These are phyloP conservation scores for Gymnodraco acuticeps DNA, from an alignment of 2,797 vertebrate genomes.

Conservation along the genomic window DNA sequence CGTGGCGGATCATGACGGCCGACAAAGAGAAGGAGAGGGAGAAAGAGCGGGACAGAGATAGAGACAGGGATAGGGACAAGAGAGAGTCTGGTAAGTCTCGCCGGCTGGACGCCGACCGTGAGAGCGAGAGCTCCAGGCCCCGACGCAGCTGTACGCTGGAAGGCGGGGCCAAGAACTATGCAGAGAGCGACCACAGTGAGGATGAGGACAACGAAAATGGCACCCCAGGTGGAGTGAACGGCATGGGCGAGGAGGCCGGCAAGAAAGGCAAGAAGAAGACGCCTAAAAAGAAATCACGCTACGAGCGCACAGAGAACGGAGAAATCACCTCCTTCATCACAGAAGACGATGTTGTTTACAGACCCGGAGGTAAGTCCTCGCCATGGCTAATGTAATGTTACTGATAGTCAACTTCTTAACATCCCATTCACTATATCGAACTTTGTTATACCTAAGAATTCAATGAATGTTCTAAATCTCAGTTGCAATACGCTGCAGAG, in stretches of 20 bases:
- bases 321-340: constrained; percentile 98
- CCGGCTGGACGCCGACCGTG: constrained; percentile 89
- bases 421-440: background rate
- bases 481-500: constrained; percentile 29
- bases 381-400: background rate
- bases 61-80: constrained; percentile 95
- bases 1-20: constrained; percentile 99
- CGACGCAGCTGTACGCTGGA: constrained; percentile 97
- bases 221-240: constrained; percentile 87
- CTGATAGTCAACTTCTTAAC: background rate
- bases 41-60: constrained; percentile 93
- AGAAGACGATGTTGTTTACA: constrained; percentile 96
- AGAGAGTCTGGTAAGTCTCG: constrained; percentile 90
- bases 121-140: constrained; percentile 92
- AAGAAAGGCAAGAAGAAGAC: constrained; percentile 98
- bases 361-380: constrained; percentile 92
- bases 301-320: constrained; percentile 95
- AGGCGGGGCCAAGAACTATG: constrained; percentile 97
- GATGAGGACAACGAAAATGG: constrained; percentile 94
- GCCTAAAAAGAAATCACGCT: constrained; percentile 97
- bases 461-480: constrained; percentile 23
- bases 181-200: constrained; percentile 97
- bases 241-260: constrained; percentile 91
- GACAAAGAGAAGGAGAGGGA: constrained; percentile 99
- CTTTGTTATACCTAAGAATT: constrained; percentile 5